Evolutionary conservation across 1,140 invertebrate genomes (phyloP).

Genomic region (Drosophila teissieri): DNA sequence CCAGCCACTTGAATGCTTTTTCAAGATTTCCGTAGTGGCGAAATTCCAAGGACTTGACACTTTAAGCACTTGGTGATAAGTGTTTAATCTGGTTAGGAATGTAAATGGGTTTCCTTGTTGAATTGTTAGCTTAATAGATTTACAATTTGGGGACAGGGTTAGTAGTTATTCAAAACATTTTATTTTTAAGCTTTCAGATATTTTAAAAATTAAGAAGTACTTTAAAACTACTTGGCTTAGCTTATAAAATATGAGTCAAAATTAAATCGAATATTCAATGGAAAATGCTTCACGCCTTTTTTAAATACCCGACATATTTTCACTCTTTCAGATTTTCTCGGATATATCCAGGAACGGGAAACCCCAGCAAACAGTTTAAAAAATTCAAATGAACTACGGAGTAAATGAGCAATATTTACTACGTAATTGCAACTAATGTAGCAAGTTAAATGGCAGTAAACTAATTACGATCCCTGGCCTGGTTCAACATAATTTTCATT

Average conservation of each 20-base stretch:
- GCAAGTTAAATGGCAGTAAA: slow-evolving; percentile 72
- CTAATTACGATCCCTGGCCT: slow-evolving; percentile 59
- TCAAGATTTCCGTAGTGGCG: slow-evolving; percentile 14
- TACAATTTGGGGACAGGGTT: not conserved
- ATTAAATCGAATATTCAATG: too few relatives aligned
- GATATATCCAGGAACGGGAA: not conserved
- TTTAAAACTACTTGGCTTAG: too few relatives aligned
- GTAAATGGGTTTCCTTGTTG: not conserved
- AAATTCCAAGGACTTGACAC: not conserved
- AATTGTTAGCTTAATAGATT: not conserved
- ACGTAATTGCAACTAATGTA: slow-evolving; percentile 64
- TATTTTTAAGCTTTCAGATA: too few relatives aligned
- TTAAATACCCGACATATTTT: too few relatives aligned
- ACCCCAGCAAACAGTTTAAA: slow-evolving; percentile 18
- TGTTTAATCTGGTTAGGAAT: slow-evolving; percentile 14
- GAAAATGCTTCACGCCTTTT: too few relatives aligned
- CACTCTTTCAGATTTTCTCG: not conserved
- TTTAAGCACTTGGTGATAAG: slow-evolving; percentile 12
- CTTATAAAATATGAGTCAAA: too few relatives aligned
- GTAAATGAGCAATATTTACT: slow-evolving; percentile 53
- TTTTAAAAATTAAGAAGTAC: too few relatives aligned
- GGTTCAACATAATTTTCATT: slow-evolving; percentile 53
- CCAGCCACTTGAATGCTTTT: slow-evolving; percentile 14
- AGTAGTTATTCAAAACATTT: not conserved
- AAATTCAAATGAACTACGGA: slow-evolving; percentile 31